phyloP scores from a whole-genome alignment of 2,888 invertebrate species.

The Hydropsyche betteni region DNA sequence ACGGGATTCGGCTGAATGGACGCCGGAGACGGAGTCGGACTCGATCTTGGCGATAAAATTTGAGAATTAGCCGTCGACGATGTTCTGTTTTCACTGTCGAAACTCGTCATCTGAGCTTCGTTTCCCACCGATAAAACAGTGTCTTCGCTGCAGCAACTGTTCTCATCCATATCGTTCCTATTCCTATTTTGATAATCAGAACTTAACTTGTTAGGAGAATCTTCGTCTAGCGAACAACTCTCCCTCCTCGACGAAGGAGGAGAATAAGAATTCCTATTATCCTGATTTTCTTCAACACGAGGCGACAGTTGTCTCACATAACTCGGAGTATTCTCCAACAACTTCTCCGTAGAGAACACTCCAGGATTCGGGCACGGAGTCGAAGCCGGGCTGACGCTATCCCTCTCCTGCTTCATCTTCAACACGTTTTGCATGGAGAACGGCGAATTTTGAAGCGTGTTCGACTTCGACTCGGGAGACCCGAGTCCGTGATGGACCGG shows the following conservation, averaged over 20 bases:
- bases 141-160: constrained; percentile 78
- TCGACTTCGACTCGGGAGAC: constrained; percentile 3
- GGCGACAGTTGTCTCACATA: constrained; percentile 51
- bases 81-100: constrained; percentile 51
- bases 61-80: constrained; percentile 52
- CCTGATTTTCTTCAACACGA: constrained; percentile 3
- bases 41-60: constrained; percentile 49
- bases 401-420: constrained; percentile 61
- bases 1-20: constrained; percentile 49
- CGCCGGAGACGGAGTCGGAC: constrained; percentile 54
- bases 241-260: constrained; percentile 26
- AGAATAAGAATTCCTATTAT: constrained; percentile 30
- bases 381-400: constrained; percentile 59
- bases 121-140: constrained; percentile 85
- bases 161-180: constrained; percentile 59
- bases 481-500: background rate
- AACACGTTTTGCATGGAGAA: constrained; percentile 66
- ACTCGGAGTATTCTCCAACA: constrained; percentile 62
- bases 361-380: constrained; percentile 55
- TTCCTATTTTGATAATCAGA: constrained; percentile 52
- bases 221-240: constrained; percentile 43
- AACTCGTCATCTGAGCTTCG: constrained; percentile 69
- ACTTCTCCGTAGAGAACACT: constrained; percentile 64
- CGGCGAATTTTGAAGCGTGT: constrained; percentile 57
- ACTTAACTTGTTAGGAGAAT: constrained; percentile 36